These are phyloP conservation scores for Melolontha melolontha DNA, from an alignment of 2,888 invertebrate species.

Conservation along the genomic window DNA sequence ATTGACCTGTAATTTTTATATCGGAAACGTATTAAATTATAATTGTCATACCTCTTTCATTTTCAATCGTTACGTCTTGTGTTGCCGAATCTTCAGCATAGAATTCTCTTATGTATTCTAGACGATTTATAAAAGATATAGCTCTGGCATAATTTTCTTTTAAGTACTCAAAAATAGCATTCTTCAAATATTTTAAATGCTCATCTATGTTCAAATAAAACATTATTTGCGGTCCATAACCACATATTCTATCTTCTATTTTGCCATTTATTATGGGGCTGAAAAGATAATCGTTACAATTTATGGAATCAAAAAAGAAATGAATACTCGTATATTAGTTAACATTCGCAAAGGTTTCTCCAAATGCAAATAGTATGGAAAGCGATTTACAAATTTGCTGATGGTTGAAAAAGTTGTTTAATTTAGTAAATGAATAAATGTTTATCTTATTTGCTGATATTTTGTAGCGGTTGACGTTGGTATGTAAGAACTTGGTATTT, in stretches of 20 bases:
- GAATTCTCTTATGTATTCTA: slow-evolving; percentile 74
- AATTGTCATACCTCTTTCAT: slow-evolving; percentile 69
- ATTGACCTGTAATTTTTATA: too few species aligned
- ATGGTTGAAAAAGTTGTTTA: too few species aligned
- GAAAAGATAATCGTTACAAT: slow-evolving; percentile 14
- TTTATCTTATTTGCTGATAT: too few species aligned
- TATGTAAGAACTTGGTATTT: too few species aligned
- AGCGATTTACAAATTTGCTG: too few species aligned
- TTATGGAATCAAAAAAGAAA: too few species aligned
- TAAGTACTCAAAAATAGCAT: slow-evolving; percentile 71
- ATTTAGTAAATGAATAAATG: too few species aligned
- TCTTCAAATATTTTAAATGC: slow-evolving; percentile 68
- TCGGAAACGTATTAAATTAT: slow-evolving; percentile 10
- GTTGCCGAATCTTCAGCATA: slow-evolving; percentile 78
- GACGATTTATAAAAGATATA: slow-evolving; percentile 74
- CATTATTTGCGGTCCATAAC: slow-evolving; percentile 77
- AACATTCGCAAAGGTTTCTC: too few species aligned
- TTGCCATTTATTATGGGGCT: slow-evolving; percentile 88
- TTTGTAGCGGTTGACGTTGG: too few species aligned
- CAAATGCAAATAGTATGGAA: too few species aligned
- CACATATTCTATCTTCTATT: slow-evolving; percentile 81
- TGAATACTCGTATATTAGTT: too few species aligned
- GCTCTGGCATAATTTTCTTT: slow-evolving; percentile 73
- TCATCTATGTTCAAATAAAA: slow-evolving; percentile 79
- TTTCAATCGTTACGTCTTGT: slow-evolving; percentile 72